phyloP scores from a whole-genome alignment of 2,888 invertebrate species.

The Ornithoptera priamus region DNA sequence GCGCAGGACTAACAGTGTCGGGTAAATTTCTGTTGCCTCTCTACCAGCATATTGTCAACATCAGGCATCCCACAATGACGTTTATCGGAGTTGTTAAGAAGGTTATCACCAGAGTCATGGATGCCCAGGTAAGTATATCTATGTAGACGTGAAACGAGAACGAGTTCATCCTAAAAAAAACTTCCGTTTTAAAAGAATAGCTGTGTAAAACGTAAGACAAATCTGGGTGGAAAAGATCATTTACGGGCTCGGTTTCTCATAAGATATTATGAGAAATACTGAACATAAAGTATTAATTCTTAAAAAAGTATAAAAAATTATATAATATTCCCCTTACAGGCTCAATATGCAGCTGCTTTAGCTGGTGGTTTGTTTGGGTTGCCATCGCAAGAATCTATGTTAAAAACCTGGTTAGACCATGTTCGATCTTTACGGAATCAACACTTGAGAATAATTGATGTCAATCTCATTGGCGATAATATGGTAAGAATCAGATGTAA shows the following conservation, averaged over 20 bases:
- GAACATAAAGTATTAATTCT: too few species aligned
- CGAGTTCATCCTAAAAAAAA: too few species aligned
- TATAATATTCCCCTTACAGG: conserved; percentile 57
- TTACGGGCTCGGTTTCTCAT: too few species aligned
- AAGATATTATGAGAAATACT: too few species aligned
- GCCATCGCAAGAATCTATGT: conserved; percentile 84
- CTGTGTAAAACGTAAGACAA: too few species aligned
- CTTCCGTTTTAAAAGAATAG: too few species aligned
- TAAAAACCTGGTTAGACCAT: conserved; percentile 74
- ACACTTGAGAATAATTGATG: conserved; percentile 57
- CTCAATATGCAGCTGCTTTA: conserved; percentile 81
- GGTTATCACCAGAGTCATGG: conserved; percentile 83
- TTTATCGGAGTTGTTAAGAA: conserved; percentile 87
- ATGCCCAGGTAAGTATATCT: conserved; percentile 81
- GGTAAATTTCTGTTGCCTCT: conserved; percentile 84
- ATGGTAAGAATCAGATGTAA: conserved; percentile 49
- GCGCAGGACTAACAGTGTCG: conserved; percentile 81
- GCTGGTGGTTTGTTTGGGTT: conserved; percentile 80
- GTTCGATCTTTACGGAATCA: conserved; percentile 68
- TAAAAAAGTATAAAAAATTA: too few species aligned
- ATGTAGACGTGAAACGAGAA: too few species aligned
- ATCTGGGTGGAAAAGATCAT: too few species aligned
- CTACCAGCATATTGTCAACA: conserved; percentile 88
- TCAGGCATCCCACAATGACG: conserved; percentile 86
- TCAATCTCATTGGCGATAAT: conserved; percentile 56